phyloP scores from a whole-genome alignment of 2,888 invertebrate species.

The Athripsodes cinereus region DNA sequence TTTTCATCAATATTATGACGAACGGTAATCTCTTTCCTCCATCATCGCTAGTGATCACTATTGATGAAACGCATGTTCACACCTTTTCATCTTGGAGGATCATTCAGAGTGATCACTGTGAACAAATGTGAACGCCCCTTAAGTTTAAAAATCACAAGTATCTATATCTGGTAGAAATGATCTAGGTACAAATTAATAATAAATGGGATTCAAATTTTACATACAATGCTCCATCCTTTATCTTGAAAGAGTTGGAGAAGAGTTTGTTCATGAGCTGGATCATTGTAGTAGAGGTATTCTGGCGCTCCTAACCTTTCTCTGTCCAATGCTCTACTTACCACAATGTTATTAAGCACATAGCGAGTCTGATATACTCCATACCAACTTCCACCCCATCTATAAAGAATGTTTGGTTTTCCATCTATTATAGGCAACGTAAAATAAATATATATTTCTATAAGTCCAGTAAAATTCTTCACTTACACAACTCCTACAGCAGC shows the following conservation, averaged over 20 bases:
- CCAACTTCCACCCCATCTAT: slow-evolving; percentile 14
- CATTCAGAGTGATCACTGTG: no score
- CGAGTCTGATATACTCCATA: slow-evolving; percentile 16
- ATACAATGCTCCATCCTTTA: slow-evolving; percentile 24
- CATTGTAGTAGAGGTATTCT: slow-evolving; percentile 47
- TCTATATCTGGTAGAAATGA: background rate
- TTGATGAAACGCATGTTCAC: no score
- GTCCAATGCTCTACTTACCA: slow-evolving; percentile 41
- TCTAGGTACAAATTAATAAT: background rate
- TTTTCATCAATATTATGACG: no score
- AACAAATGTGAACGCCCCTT: no score
- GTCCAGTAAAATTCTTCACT: no score
- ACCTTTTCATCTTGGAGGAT: no score
- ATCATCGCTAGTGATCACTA: no score
- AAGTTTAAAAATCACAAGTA: no score
- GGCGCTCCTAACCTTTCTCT: slow-evolving; percentile 41
- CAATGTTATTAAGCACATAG: slow-evolving; percentile 31
- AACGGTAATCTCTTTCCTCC: no score
- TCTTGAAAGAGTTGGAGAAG: slow-evolving; percentile 20
- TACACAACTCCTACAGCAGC: slow-evolving; percentile 18
- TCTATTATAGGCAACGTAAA: background rate
- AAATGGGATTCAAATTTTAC: background rate
- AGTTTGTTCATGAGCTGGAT: slow-evolving; percentile 37
- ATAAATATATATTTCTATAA: background rate
- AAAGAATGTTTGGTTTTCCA: background rate